Percentiles rank a stretch among this genome's conserved stretches.
phyloP scores from a whole-genome alignment of 2,113 vertebrate genomes.

The Etia nguti region DNA sequence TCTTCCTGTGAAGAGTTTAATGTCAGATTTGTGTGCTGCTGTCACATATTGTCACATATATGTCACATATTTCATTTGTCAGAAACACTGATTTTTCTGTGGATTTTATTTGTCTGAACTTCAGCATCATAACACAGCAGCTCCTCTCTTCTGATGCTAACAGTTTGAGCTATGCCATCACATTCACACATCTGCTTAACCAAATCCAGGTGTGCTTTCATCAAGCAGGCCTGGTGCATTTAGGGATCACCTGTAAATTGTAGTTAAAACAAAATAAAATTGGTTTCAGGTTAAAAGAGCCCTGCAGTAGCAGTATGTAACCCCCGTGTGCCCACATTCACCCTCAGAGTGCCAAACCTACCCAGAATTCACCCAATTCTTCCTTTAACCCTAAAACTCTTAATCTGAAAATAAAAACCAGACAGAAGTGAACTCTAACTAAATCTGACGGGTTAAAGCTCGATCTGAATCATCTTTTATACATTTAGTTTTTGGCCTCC shows the following conservation, averaged over 20 bases:
- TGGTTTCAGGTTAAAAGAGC: background rate
- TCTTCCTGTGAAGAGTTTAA: background rate
- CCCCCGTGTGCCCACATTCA: background rate
- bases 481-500: rapidly evolving
- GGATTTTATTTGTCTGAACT: background rate
- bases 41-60: too few species aligned
- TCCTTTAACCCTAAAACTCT: background rate
- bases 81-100: background rate
- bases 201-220: too few species aligned
- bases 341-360: background rate
- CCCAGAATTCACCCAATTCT: background rate
- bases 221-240: background rate
- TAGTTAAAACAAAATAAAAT: background rate
- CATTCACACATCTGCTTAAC: background rate
- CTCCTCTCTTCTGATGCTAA: background rate
- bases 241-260: background rate
- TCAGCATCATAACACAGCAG: background rate
- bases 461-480: background rate
- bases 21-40: rapidly evolving
- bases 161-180: background rate
- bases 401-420: background rate
- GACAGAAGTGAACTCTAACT: background rate
- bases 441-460: background rate
- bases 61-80: background rate
- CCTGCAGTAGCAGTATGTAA: background rate